A percentile compares a stretch with the other conserved stretches of the same genome.
phyloP scores from a whole-genome alignment of 1,140 invertebrate species.

The Potamilus streckersoni region DNA sequence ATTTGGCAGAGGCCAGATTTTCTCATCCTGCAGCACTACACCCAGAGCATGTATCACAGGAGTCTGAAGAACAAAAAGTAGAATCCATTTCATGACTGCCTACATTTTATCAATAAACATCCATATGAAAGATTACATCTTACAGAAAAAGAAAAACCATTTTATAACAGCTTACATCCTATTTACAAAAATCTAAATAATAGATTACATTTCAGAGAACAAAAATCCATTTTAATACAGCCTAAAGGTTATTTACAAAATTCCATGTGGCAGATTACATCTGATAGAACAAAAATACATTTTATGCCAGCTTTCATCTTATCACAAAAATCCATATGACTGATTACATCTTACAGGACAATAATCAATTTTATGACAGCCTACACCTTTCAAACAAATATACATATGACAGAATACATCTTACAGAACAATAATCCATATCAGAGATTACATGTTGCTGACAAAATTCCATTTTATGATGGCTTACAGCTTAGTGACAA shows the following conservation, averaged over 20 bases:
- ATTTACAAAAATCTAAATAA: no score
- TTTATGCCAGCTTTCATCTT: background rate
- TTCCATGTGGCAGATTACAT: no score
- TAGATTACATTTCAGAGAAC: constrained; percentile 37
- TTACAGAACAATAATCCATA: no score
- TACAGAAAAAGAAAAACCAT: background rate
- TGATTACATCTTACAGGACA: constrained; percentile 38
- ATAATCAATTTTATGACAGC: background rate
- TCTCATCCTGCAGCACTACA: constrained; percentile 55
- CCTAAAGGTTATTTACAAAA: background rate
- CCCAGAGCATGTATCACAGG: constrained; percentile 64
- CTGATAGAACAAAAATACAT: background rate
- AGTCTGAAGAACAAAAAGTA: constrained; percentile 46
- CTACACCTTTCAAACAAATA: background rate
- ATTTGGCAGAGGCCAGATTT: constrained; percentile 52
- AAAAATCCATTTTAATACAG: constrained; percentile 2
- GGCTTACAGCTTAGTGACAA: background rate
- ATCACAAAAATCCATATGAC: no score
- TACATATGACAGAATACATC: background rate
- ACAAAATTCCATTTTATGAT: background rate
- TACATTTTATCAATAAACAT: background rate
- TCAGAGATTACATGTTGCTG: no score
- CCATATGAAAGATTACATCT: background rate
- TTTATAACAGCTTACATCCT: background rate
- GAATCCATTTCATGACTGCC: background rate